Evolutionary conservation across 2,113 vertebrate genomes (phyloP), one percentile per base, ranked within the genome.

Genomic region (Coptodon bakossiorum): DNA sequence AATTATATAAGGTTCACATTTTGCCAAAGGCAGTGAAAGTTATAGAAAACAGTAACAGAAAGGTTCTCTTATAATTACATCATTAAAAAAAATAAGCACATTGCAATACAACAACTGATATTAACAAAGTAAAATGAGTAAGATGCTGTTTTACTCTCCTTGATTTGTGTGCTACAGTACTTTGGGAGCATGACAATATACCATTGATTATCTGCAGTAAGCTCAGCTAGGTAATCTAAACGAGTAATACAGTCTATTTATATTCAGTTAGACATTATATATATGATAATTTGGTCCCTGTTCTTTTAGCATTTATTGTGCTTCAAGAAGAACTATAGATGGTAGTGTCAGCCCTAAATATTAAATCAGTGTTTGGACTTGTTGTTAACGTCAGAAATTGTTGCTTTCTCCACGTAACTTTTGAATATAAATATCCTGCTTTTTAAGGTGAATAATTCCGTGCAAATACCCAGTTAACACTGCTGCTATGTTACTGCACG

Each of bases 1-100:
- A 53, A 16, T 45, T 45, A 73, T 27, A 73, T 45, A 29, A 31
- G 24, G 10, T 50, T 31, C 27, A 78, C 9, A 78, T 78, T 78
- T 78, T 31, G 45, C 13, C 10, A 78, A 31, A 78, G 0, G 7
- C 27, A 48, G 40, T 76, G 14, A 78, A 31, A 12, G 27, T 50
- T 2, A 52, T 7, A 31, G 27, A 78, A 9, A 50, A 78, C 17
- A 17, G 27, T 31, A 78, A 50, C 61, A 22, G 34, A 38, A 13
- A 38, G 34, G 19, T 66, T 66, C 34, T 66, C 0, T 22, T 38
- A 66, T 38, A 38, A 38, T 66, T 66, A 66, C 10, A 38, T 13
- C 0, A 66, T 7, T 59, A 38, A 66, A 22, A 48, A 48, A 16
- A 31, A 0, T 2, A 1, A 50, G 16, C 31, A 78, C 4, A 45